Conservation (phyloP, 2,113 vertebrate species). For the Notiomystis cincta region DNA sequence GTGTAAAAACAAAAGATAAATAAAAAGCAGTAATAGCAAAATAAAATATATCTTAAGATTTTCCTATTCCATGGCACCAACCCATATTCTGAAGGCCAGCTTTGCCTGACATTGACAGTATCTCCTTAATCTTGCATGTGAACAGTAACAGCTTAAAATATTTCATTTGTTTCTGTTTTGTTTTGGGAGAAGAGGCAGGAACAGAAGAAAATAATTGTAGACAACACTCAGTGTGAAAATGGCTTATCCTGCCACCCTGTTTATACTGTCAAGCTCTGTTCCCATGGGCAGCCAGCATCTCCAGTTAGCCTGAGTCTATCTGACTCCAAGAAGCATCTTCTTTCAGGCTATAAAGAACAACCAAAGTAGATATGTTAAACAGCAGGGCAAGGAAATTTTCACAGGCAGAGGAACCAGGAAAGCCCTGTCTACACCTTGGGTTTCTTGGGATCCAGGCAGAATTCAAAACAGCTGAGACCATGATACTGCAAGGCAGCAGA, state of each 20-base stretch:
- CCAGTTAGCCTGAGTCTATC: not conserved
- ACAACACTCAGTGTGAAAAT: not conserved
- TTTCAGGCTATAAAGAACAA: not conserved
- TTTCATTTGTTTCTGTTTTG: not conserved
- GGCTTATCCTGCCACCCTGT: not conserved
- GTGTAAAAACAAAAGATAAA: not conserved
- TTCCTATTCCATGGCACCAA: not conserved
- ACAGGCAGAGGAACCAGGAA: not conserved
- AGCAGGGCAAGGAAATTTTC: not conserved
- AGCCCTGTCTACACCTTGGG: not conserved
- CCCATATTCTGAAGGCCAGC: not conserved
- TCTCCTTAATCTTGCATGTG: not conserved
- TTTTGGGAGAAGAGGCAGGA: not conserved
- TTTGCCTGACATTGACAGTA: not conserved
- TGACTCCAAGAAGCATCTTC: not conserved
- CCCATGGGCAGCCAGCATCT: not conserved
- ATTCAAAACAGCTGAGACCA: constrained; percentile 4
- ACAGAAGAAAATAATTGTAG: not conserved
- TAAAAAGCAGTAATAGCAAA: not conserved
- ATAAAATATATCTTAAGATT: not conserved
- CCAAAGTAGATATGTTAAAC: not conserved
- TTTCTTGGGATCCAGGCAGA: not conserved
- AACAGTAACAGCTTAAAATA: not conserved
- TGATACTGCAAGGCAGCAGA: not conserved
- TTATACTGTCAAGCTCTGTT: not conserved